phyloP scores from a whole-genome alignment of 2,113 vertebrate genomes.

The Cromileptes altivelis region DNA sequence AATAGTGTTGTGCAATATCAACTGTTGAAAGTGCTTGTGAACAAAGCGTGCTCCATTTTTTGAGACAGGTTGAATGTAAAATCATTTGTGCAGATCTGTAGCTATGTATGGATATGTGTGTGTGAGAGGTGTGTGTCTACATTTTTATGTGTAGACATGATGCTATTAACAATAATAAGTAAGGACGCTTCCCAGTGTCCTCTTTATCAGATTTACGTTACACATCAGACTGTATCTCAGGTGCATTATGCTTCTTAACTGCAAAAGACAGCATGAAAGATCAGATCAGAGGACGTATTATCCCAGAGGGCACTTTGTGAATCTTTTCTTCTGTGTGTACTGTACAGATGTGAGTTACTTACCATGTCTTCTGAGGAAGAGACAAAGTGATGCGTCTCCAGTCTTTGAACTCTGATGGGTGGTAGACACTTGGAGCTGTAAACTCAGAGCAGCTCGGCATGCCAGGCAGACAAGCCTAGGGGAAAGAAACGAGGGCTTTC shows the following conservation, averaged over 20 bases:
- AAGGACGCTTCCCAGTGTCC: background rate
- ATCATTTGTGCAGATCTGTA: background rate
- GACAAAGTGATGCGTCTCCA: constrained; percentile 95
- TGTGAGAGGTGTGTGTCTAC: constrained; percentile 2
- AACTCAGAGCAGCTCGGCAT: constrained; percentile 99
- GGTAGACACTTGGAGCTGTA: constrained; percentile 95
- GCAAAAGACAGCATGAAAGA: constrained; percentile 13
- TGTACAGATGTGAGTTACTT: constrained; percentile 58
- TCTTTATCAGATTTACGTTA: constrained; percentile 15
- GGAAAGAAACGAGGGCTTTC: constrained; percentile 39
- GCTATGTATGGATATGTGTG: constrained; percentile 9
- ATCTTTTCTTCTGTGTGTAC: constrained; percentile 9
- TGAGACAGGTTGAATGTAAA: background rate
- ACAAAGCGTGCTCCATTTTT: background rate
- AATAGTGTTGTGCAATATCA: background rate
- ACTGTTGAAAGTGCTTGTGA: background rate
- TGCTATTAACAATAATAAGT: constrained; percentile 7
- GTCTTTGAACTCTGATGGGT: constrained; percentile 94
- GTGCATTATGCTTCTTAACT: constrained; percentile 19
- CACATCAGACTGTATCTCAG: constrained; percentile 15
- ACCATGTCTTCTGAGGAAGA: constrained; percentile 98
- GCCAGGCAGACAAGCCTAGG: constrained; percentile 96
- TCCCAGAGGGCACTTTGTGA: constrained; percentile 21
- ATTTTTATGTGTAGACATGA: background rate
- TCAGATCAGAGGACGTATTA: constrained; percentile 3